Evolutionary conservation across 1,140 invertebrate species (phyloP).

Genomic region (Lineus longissimus): DNA sequence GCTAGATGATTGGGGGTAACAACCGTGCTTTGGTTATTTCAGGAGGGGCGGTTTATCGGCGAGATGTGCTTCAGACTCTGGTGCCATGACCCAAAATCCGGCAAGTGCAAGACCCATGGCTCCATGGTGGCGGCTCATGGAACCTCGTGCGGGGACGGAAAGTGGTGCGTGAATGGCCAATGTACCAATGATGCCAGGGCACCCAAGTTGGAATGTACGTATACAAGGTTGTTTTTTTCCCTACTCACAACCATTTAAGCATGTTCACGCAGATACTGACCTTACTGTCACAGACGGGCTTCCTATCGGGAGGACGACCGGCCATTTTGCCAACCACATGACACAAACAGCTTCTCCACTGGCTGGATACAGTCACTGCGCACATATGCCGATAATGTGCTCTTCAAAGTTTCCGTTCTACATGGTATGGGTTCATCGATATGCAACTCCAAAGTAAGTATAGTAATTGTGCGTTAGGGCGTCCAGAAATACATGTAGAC

Average conservation of each 20-base stretch:
- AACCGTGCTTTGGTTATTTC: too few species aligned
- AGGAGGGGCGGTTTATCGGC: not conserved
- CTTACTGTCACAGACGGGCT: too few species aligned
- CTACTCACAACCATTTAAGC: not conserved
- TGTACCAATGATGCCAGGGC: slow-evolving; percentile 3
- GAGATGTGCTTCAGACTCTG: not conserved
- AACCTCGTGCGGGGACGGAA: not conserved
- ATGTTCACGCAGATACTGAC: not conserved
- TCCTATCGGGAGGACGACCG: too few species aligned
- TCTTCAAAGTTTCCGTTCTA: not conserved
- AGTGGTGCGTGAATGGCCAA: not conserved
- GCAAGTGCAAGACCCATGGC: not conserved
- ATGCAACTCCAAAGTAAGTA: not conserved
- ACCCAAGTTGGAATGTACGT: not conserved
- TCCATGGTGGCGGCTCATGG: not conserved
- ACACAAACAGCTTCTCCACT: not conserved
- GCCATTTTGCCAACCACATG: not conserved
- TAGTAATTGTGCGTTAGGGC: too few species aligned
- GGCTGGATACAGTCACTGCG: not conserved
- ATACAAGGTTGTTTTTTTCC: not conserved
- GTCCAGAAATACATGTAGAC: not conserved
- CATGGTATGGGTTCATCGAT: not conserved
- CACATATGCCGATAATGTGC: not conserved
- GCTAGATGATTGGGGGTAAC: not conserved
- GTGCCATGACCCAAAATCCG: not conserved